Evolutionary conservation across 2,113 vertebrate species (phyloP).

Genomic region (Ctenomys sociabilis): DNA sequence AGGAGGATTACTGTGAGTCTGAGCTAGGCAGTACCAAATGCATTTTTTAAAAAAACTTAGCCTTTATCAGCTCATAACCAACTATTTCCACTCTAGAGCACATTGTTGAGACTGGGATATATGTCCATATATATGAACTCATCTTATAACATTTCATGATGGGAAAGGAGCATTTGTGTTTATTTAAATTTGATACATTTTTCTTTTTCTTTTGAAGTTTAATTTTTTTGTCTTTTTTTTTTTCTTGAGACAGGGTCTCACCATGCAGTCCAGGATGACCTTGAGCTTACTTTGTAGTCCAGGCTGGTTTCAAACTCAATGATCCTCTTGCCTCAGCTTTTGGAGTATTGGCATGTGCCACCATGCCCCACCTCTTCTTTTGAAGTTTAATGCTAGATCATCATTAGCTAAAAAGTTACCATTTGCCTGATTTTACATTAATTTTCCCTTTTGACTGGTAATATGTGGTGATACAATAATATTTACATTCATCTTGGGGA

Average conservation of each 20-base stretch:
- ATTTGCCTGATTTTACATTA: neutral
- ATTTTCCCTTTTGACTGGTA: neutral
- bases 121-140: neutral
- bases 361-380: neutral
- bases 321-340: no score
- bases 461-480: neutral
- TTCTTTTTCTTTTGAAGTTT: neutral
- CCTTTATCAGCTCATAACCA: slow-evolving; percentile 29
- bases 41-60: neutral
- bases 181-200: slow-evolving; percentile 30
- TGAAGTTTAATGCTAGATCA: neutral
- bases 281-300: no score
- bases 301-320: no score
- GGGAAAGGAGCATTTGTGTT: slow-evolving; percentile 16
- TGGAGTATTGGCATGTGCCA: no score
- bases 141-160: neutral
- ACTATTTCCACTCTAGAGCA: slow-evolving; percentile 7
- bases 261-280: no score
- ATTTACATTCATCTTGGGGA: neutral
- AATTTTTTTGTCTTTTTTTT: no score
- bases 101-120: neutral
- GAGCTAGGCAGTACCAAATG: no score
- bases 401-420: neutral
- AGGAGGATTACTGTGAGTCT: no score
- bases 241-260: no score